Conservation (phyloP, 2,888 invertebrate genomes). For the Eilema caniola region DNA sequence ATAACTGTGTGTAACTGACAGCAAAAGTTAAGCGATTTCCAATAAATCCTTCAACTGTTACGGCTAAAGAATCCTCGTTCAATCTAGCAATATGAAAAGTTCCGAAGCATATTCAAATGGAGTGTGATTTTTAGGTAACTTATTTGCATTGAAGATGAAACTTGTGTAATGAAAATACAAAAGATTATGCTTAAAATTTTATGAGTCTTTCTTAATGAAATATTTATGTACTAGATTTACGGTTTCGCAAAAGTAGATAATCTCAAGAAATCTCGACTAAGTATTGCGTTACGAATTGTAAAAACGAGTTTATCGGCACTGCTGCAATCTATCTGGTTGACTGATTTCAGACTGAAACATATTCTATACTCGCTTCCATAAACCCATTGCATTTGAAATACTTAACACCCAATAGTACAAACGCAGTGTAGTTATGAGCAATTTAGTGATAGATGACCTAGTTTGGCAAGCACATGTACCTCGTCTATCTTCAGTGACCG, state of each 20-base stretch:
- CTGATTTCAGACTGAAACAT: not conserved
- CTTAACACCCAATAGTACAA: not conserved
- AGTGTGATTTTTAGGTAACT: not conserved
- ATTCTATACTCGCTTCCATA: not conserved
- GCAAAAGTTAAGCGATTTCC: not conserved
- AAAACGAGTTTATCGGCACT: too few relatives aligned
- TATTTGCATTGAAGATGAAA: not conserved
- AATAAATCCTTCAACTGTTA: not conserved
- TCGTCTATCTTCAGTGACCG: not conserved
- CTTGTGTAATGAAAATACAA: not conserved
- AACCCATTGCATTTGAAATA: not conserved
- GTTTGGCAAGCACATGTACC: not conserved
- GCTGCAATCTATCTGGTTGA: too few relatives aligned
- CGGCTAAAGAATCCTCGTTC: not conserved
- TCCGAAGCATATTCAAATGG: not conserved
- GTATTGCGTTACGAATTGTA: too few relatives aligned
- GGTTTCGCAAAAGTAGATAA: too few relatives aligned
- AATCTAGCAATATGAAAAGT: constrained; percentile 2
- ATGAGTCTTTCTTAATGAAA: not conserved
- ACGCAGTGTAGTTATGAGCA: not conserved
- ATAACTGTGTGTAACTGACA: not conserved
- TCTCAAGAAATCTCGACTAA: too few relatives aligned
- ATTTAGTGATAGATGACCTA: not conserved
- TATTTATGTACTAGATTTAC: too few relatives aligned
- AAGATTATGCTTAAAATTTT: not conserved